A percentile compares a stretch with the other conserved stretches of the same genome.
Evolutionary conservation across 2,888 invertebrate species (phyloP).

Genomic region (Cetonia aurata): DNA sequence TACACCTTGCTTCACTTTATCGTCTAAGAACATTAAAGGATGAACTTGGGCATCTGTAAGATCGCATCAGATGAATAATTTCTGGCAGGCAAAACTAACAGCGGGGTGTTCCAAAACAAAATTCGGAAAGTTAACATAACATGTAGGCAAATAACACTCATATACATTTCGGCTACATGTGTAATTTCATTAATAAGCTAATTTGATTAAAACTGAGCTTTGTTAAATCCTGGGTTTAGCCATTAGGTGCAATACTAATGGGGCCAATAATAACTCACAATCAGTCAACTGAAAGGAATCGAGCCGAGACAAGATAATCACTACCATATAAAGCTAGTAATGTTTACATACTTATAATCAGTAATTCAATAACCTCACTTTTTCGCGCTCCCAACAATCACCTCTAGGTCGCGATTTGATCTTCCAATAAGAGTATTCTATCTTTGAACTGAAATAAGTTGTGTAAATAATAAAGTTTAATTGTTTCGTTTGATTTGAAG

Average conservation of each 20-base stretch:
- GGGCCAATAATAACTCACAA: constrained; percentile 36
- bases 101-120: constrained; percentile 16
- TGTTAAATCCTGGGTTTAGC: constrained; percentile 43
- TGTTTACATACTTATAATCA: too few species aligned
- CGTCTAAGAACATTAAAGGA: constrained; percentile 1
- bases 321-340: too few species aligned
- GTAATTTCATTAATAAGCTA: constrained; percentile 38
- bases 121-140: constrained; percentile 35
- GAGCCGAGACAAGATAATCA: constrained; percentile 25
- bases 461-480: too few species aligned
- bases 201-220: constrained; percentile 42
- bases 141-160: constrained; percentile 26
- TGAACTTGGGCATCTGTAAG: not conserved
- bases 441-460: too few species aligned
- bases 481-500: too few species aligned
- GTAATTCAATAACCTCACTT: too few species aligned
- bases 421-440: too few species aligned
- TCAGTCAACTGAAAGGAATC: constrained; percentile 38
- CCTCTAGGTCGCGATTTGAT: too few species aligned
- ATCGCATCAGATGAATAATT: constrained; percentile 1
- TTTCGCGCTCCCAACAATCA: too few species aligned
- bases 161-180: constrained; percentile 21
- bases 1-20: not conserved
- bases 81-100: not conserved
- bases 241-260: constrained; percentile 44